Evolutionary conservation across 2,113 vertebrate species (phyloP), one percentile per base, ranked within the genome.

Genomic region (Odobenus rosmarus): DNA sequence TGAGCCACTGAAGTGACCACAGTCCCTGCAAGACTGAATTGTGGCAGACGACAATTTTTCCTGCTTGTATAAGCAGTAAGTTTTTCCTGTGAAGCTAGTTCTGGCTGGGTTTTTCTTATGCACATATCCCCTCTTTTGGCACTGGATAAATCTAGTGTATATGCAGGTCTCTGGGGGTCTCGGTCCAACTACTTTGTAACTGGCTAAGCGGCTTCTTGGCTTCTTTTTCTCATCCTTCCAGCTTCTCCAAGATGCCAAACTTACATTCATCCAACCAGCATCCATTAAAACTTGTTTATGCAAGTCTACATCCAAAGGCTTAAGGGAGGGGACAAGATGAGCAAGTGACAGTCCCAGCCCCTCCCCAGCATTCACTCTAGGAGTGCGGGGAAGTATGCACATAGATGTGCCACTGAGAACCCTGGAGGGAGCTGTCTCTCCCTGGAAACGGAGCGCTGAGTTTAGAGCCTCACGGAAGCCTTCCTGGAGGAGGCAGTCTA

Each of bases 11-110:
- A 53, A 10, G 12, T 36, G 24, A 6, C 39, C 12, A 1, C 11
- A 62, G 12, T 51, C 61, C 4, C 53, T 33, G 46, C 61, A 19
- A 71, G 31, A 24, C 77, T 3, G 18, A 28, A 39, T 8, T 13
- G 4, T 1, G 15, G 1, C 9, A n/a, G n/a, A n/a, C 0, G 24
- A 8, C 24, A 7, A 0, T 24, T 69, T 21, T 11, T 21, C 31
- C 62, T 36, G 18, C 28, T 18, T 33, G 10, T 1, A 24, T 36
- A 23, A 72, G 24, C 39, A 9, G 0, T n/a, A 19, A 3, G 15
- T 15, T n/a, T 81, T 46, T n/a, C 90, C 79, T 14, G 1, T 21
- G 10, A 33, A 42, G 55, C 39, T 13, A 1, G 46, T 51, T 51
- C 51, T 42, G n/a, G 42, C 51, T 31, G 90, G 26, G 74, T 18